Evolutionary conservation across 2,113 vertebrate genomes (phyloP).

Genomic region (Condylura cristata): DNA sequence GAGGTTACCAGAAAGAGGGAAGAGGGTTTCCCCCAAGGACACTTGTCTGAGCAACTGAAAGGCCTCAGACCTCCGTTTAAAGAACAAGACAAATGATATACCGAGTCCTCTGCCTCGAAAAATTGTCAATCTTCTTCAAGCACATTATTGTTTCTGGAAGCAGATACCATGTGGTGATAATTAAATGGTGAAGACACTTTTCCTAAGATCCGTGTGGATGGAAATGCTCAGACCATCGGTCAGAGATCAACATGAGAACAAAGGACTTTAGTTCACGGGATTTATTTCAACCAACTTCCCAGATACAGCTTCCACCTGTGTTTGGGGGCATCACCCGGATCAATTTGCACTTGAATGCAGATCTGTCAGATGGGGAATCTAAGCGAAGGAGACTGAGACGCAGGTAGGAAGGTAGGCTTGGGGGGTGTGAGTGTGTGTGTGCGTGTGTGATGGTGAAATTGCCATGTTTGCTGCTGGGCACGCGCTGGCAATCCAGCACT

Average conservation of each 20-base stretch:
- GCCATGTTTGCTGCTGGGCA: conserved; percentile 32
- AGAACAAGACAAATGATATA: background rate
- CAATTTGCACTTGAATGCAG: conserved; percentile 58
- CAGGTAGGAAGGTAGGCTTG: background rate
- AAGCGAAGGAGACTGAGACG: conserved; percentile 70
- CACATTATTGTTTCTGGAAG: background rate
- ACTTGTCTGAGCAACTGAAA: background rate
- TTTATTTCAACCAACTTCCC: background rate
- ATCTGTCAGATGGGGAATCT: conserved; percentile 61
- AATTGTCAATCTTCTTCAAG: background rate
- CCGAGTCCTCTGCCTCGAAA: background rate
- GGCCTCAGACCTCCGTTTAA: background rate
- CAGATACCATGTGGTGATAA: background rate
- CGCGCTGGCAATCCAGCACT: conserved; percentile 26
- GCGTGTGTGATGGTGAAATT: background rate
- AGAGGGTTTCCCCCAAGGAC: background rate
- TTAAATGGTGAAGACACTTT: background rate
- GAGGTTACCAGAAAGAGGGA: background rate
- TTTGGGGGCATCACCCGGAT: background rate
- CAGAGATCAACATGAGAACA: background rate
- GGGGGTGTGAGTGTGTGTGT: background rate
- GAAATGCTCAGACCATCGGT: background rate
- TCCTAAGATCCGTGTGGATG: background rate
- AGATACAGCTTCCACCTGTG: conserved; percentile 20
- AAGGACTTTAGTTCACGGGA: background rate